Evolutionary conservation across 2,888 invertebrate genomes (phyloP).

Genomic region (Archaeoteleia sp.): DNA sequence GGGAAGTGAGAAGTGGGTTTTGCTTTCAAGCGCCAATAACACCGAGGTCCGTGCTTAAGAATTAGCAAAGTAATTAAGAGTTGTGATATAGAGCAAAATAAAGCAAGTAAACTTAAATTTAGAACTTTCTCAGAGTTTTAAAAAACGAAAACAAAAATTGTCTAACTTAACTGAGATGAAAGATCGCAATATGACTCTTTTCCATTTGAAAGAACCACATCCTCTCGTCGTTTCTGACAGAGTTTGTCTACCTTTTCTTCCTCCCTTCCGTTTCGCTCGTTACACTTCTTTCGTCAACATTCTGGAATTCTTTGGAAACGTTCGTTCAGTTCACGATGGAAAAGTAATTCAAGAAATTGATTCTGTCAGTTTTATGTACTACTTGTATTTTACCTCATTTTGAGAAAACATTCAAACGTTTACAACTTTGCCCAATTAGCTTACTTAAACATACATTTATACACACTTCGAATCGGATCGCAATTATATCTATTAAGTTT

Average conservation of each 20-base stretch:
- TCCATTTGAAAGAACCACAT: conserved; percentile 57
- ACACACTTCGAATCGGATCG: too few relatives aligned
- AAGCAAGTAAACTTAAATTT: conserved; percentile 64
- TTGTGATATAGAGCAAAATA: conserved; percentile 70
- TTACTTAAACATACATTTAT: background rate
- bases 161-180: conserved; percentile 54
- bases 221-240: conserved; percentile 26
- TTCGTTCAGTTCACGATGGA: conserved; percentile 43
- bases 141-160: conserved; percentile 46
- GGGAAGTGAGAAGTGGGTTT: conserved; percentile 62
- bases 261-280: background rate
- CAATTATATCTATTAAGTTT: too few relatives aligned
- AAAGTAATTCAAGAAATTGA: conserved; percentile 16
- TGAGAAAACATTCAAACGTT: too few relatives aligned
- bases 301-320: conserved; percentile 23
- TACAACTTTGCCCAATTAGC: background rate
- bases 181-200: conserved; percentile 59
- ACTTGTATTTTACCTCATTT: background rate
- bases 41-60: conserved; percentile 66
- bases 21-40: conserved; percentile 65
- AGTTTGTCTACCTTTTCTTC: conserved; percentile 7
- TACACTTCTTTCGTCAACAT: background rate
- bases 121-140: conserved; percentile 66
- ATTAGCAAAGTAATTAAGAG: conserved; percentile 73
- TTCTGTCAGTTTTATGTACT: conserved; percentile 8